Evolutionary conservation across 2,113 vertebrate species (phyloP).

Genomic region (Monarcha castaneiventris): DNA sequence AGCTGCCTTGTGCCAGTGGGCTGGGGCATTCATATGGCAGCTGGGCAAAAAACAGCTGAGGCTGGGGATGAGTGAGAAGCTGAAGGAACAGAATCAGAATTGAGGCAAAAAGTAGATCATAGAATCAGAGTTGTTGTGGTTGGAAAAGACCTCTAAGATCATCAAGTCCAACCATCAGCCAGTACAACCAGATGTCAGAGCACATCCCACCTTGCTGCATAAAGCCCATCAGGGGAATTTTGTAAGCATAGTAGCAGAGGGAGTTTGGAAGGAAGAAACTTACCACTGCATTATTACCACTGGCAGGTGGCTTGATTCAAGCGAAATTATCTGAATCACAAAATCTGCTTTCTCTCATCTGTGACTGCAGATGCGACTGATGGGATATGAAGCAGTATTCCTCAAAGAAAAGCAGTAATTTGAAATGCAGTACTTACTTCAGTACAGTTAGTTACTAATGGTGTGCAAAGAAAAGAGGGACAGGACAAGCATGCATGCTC

Average conservation of each 20-base stretch:
- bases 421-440: background rate
- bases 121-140: background rate
- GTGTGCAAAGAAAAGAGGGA: background rate
- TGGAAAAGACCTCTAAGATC: background rate
- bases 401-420: background rate
- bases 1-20: background rate
- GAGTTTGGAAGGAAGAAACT: background rate
- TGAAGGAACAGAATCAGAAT: background rate
- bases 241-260: background rate
- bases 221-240: background rate
- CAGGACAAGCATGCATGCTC: background rate
- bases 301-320: background rate
- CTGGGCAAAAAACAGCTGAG: background rate
- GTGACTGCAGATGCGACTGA: background rate
- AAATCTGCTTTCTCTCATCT: background rate
- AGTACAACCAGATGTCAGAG: background rate
- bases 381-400: background rate
- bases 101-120: background rate
- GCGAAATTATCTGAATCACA: background rate
- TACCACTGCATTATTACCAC: background rate
- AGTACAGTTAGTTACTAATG: background rate
- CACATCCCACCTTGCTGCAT: background rate
- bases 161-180: background rate
- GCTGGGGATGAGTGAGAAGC: background rate
- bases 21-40: accelerated